Evolutionary conservation across 1,140 invertebrate species (phyloP), one percentile per base, ranked within the genome.

Genomic region (Pogonomyrmex californicus): DNA sequence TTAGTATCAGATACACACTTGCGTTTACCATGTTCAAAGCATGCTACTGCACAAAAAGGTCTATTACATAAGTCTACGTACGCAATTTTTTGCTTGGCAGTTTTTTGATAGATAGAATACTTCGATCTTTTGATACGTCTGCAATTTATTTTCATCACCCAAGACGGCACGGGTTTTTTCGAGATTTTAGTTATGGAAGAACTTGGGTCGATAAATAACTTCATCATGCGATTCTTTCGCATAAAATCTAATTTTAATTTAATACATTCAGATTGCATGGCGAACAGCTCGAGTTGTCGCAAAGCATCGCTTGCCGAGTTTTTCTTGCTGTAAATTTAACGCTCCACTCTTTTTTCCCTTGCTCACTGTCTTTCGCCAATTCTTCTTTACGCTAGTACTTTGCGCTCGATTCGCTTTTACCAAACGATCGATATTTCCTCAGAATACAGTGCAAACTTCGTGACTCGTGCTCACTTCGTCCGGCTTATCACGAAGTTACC

Each of bases 221-320:
- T 86, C 63, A 10, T 68, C 56, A 33, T 71, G 58, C 17, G 76
- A 3, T 77, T 77, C 5, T 17, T 75, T 58, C 41, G 17, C 54
- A 44, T 63, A 68, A 38, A 33, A 79, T 23, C 60, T 23, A 49
- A 75, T 33, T 58, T n/a, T 68, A 60, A 75, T 83, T 36, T 23
- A 41, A 36, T 47, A 75, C 49, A 83, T 83, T n/a, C 77, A 65
- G 86, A 90, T 70, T 86, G 82, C 87, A 92, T 88, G 89, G 75
- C 81, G 87, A 87, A 71, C 87, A 90, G 82, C 54, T 90, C 88
- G 73, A 79, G 77, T 81, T 88, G 82, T 86, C 66, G 78, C 75
- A 85, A 87, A 70, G 89, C 85, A 90, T 88, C 38, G 88, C 89
- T 91, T 91, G 62, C 54, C 79, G 71, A 90, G 65, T 86, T 83